Conservation (phyloP, 2,113 vertebrate species). For the Cyrtonyx montezumae region DNA sequence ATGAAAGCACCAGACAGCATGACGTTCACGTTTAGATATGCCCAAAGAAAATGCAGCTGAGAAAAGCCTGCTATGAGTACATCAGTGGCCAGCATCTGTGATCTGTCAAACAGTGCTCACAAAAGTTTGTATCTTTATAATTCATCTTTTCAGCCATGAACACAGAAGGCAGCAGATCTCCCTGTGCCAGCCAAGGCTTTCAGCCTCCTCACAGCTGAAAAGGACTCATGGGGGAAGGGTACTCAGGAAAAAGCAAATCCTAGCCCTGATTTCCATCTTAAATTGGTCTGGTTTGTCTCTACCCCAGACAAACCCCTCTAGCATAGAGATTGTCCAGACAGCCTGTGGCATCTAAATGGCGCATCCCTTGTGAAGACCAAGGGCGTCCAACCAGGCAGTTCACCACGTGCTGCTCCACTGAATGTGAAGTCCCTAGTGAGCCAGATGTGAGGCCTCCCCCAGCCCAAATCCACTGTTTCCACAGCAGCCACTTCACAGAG, state of each 20-base stretch:
- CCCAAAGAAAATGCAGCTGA: background rate
- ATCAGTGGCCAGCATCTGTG: background rate
- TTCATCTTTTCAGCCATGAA: background rate
- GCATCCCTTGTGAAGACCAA: accelerated
- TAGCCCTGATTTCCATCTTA: background rate
- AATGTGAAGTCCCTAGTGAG: background rate
- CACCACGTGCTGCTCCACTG: background rate
- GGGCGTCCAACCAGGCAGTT: background rate
- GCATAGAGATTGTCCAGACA: background rate
- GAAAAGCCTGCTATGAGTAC: background rate
- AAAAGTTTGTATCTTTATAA: background rate
- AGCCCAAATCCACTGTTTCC: background rate
- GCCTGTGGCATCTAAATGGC: accelerated
- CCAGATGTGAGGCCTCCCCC: background rate
- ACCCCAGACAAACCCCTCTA: background rate
- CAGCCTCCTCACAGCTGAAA: background rate
- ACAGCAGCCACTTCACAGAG: accelerated
- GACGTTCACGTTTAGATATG: slow-evolving; percentile 61
- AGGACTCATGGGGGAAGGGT: background rate
- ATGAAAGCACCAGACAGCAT: slow-evolving; percentile 57
- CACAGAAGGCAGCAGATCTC: background rate
- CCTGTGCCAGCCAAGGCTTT: background rate
- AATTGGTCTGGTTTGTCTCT: background rate
- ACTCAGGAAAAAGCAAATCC: background rate
- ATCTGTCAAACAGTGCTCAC: background rate